Percentiles rank a stretch among this genome's conserved stretches.
These are phyloP conservation scores for Galeruca laticollis DNA, from an alignment of 2,888 invertebrate genomes.

Conservation along the genomic window DNA sequence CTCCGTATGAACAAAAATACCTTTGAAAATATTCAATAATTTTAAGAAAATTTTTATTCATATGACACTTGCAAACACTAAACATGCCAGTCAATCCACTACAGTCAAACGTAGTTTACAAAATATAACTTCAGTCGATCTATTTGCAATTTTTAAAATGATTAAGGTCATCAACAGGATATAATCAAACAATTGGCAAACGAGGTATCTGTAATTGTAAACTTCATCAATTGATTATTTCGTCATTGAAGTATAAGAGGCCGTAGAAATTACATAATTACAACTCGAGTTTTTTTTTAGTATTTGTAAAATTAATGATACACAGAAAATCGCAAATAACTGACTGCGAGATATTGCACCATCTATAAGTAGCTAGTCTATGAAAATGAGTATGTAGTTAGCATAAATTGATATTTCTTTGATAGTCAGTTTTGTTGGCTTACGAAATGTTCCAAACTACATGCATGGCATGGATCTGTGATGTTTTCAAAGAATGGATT, in stretches of 20 bases:
- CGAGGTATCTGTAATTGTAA: background rate
- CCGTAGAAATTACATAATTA: conserved; percentile 47
- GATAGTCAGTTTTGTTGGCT: conserved; percentile 52
- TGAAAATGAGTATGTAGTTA: conserved; percentile 60
- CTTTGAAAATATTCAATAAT: background rate
- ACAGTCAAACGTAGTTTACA: background rate
- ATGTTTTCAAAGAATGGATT: conserved; percentile 38
- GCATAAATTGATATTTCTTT: conserved; percentile 61
- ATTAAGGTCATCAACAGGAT: conserved; percentile 6
- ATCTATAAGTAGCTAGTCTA: conserved; percentile 58
- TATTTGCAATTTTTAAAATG: background rate
- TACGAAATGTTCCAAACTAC: conserved; percentile 49
- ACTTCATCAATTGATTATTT: conserved; percentile 34
- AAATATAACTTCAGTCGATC: background rate
- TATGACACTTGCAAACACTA: background rate
- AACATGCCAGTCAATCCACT: background rate
- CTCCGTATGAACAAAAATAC: background rate
- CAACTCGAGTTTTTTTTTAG: conserved; percentile 47
- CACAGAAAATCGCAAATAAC: conserved; percentile 57
- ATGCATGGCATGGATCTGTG: conserved; percentile 44
- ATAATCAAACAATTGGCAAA: conserved; percentile 21
- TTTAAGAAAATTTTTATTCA: background rate
- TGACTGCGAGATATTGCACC: conserved; percentile 57
- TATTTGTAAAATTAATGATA: conserved; percentile 52
- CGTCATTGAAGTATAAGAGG: conserved; percentile 51